Evolutionary conservation across 1,140 invertebrate species (phyloP), one percentile per base, ranked within the genome.

Genomic region (Phymastichus coffea): DNA sequence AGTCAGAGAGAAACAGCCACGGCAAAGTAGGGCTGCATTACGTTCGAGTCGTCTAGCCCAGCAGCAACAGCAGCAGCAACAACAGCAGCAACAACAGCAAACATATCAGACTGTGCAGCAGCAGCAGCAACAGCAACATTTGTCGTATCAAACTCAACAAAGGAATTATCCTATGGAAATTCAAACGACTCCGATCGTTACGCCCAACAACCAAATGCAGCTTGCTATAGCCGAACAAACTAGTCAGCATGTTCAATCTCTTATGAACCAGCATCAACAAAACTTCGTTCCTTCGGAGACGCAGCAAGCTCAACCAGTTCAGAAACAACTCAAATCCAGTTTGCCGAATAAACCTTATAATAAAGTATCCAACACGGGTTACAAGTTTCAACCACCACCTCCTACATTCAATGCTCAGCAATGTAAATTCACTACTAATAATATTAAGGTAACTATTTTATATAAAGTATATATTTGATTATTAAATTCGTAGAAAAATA

Each of bases 351-450:
- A 76, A 25, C 67, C 72, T 6, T 77, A 78, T 35, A 76, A 78
- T 56, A 68, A 61, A 15, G 48, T 28, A 60, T 73, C 41, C 69
- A 75, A 43, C 67, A 67, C 69, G 41, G 75, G 72, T 47, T 82
- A 82, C 41, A 82, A 84, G 52, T 82, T 82, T 61, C 56, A 79
- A 4, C 30, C 71, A 2, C 72, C 78, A 12, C 19, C 67, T 3
- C 66, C 73, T 20, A 78, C 70, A 53, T 82, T 82, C 58, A 72
- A 76, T 67, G 55, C 73, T 59, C 75, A 78, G 54, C 72, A 71
- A 40, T 79, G 71, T 57, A 79, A 78, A 66, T 76, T 76, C 59
- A 66, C 61, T 30, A 58, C 64, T 14, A 72, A 57, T 57, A 71
- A 65, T 38, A 65, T 72, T n/a, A 78, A 77, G 69, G 75, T 76